These are phyloP conservation scores for Nasonia oneida DNA, from an alignment of 2,888 invertebrate species.

Conservation along the genomic window DNA sequence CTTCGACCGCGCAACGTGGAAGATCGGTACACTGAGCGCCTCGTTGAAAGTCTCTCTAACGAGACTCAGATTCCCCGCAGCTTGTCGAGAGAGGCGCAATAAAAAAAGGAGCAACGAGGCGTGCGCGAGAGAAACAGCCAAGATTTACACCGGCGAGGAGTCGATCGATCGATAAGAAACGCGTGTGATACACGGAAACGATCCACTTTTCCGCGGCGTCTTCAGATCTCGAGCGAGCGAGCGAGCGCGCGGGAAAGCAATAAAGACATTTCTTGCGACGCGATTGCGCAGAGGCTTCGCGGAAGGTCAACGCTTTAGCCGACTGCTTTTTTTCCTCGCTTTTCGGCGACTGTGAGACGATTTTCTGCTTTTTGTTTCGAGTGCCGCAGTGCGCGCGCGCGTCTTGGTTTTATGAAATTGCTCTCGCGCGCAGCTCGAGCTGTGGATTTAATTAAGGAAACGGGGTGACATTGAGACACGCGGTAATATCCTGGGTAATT, in stretches of 20 bases:
- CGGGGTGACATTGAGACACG: not conserved
- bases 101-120: slow-evolving; percentile 40
- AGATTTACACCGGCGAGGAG: slow-evolving; percentile 10
- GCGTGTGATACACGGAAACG: slow-evolving; percentile 57
- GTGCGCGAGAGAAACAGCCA: not conserved
- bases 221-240: slow-evolving; percentile 51
- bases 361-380: not conserved
- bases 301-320: slow-evolving; percentile 39
- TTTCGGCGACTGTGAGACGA: not conserved
- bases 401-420: not conserved
- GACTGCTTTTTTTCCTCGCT: not conserved
- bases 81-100: not conserved
- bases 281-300: slow-evolving; percentile 24
- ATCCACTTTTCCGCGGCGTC: slow-evolving; percentile 62
- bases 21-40: not conserved
- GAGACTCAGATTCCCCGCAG: slow-evolving; percentile 36
- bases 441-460: slow-evolving; percentile 21
- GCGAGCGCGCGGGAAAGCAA: slow-evolving; percentile 53
- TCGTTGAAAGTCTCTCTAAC: slow-evolving; percentile 40
- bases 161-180: slow-evolving; percentile 56
- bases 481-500: not conserved
- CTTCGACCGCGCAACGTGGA: not conserved
- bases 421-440: not conserved
- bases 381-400: not conserved
- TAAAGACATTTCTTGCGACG: slow-evolving; percentile 60